Percentiles rank a stretch among this genome's conserved stretches.
Evolutionary conservation across 1,140 invertebrate species (phyloP).

Genomic region (Bombus huntii): DNA sequence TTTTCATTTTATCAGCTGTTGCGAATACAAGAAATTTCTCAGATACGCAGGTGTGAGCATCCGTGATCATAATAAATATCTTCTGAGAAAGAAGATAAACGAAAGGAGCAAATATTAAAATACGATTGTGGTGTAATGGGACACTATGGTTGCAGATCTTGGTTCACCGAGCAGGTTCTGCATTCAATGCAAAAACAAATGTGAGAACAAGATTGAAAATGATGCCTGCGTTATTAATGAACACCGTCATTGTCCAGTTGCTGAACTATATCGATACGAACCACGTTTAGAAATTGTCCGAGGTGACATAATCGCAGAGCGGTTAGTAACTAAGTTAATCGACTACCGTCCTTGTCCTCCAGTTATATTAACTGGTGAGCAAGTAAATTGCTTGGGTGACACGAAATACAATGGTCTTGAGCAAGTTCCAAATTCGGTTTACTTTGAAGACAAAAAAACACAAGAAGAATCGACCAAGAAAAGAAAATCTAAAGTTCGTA

Average conservation of each 20-base stretch:
- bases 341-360: slow-evolving; percentile 20
- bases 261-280: slow-evolving; percentile 36
- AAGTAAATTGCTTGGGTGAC: not conserved
- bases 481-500: not conserved
- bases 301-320: slow-evolving; percentile 63
- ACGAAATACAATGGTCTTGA: not conserved
- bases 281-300: slow-evolving; percentile 68
- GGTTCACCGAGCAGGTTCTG: slow-evolving; percentile 65
- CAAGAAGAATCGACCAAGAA: not conserved
- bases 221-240: not conserved
- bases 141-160: slow-evolving; percentile 77
- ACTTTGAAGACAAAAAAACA: not conserved
- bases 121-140: slow-evolving; percentile 49
- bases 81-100: slow-evolving; percentile 44
- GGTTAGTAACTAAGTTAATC: slow-evolving; percentile 64
- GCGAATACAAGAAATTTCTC: not conserved
- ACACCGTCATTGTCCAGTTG: not conserved
- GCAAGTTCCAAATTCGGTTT: not conserved
- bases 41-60: slow-evolving; percentile 58
- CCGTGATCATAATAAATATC: slow-evolving; percentile 56
- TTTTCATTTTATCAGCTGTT: not conserved
- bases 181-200: slow-evolving; percentile 59
- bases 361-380: not conserved
- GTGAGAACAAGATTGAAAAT: not conserved
- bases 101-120: slow-evolving; percentile 34